Percentiles rank a stretch among this genome's conserved stretches.
Conservation (phyloP, 1,140 invertebrate species). For the Zaprionus africanus region DNA sequence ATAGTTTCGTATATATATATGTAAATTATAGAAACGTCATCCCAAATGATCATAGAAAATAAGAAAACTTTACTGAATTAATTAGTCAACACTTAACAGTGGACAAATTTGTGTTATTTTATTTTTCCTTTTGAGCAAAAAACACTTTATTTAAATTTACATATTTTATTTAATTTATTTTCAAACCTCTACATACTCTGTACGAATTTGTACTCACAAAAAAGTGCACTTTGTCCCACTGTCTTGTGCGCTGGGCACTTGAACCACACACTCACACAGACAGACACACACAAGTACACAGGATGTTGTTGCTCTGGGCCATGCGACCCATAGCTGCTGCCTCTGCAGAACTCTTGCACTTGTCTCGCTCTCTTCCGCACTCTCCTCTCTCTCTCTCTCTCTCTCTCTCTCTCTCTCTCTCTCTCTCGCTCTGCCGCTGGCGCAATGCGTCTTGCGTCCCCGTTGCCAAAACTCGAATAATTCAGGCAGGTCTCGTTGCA, state of each 20-base stretch:
- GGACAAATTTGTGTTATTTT: no score
- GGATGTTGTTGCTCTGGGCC: constrained; percentile 66
- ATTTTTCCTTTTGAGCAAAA: no score
- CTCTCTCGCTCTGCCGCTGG: background rate
- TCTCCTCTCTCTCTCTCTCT: background rate
- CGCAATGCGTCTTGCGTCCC: constrained; percentile 39
- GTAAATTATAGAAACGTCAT: no score
- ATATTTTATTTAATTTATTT: no score
- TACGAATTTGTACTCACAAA: background rate
- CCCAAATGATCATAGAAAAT: no score
- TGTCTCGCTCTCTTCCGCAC: constrained; percentile 8
- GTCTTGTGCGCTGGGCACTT: constrained; percentile 39
- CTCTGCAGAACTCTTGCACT: constrained; percentile 3
- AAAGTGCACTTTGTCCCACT: constrained; percentile 9
- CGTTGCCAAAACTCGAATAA: constrained; percentile 71
- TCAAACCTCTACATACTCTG: no score
- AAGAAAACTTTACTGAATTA: no score
- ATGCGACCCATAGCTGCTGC: constrained; percentile 21
- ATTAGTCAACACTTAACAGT: no score
- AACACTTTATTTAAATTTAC: no score
- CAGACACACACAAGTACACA: constrained; percentile 38
- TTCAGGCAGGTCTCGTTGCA: constrained; percentile 79
- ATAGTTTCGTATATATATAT: no score
- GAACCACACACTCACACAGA: constrained; percentile 19
- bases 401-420: background rate